Evolutionary conservation across 2,113 vertebrate genomes (phyloP), one percentile per base, ranked within the genome.

Genomic region (Choloepus hoffmanni): DNA sequence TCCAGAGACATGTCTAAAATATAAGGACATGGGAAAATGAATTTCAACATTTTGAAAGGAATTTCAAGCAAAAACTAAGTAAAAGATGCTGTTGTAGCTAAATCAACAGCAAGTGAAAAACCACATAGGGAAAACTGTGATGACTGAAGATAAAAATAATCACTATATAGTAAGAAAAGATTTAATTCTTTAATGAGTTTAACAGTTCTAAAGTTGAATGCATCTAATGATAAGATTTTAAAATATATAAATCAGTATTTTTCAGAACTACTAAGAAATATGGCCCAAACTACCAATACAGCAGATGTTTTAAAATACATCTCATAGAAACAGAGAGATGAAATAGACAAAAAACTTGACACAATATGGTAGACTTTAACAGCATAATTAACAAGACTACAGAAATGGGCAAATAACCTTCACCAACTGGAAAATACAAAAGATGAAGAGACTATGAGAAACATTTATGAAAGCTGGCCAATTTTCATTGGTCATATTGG

Each of bases 221-320:
- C 3, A 67, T 1, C 8, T 79, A 12, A 72, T 81, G 28, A 53
- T 91, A 45, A 33, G 65, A 72, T 7, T 73, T 90, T 68, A 73
- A 53, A 62, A 36, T 70, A 88, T 90, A 90, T 77, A 93, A 89
- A 58, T 16, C 13, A 6, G 88, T 72, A 45, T 65, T 65, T 89
- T 1, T 4, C 7, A 85, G 2, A 89, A 78, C 43, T 58, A 89
- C 36, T 84, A 89, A 6, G 5, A 91, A 81, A 77, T 81, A 0
- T 40, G 26, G 7, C 3, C 23, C 62, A 72, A 55, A 68, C 1
- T 55, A 86, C 10, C 55, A 40, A 82, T 19, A 84, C 50, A 82
- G 0, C 90, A 30, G 6, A 1, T 58, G 21, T 2, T 77, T 55
- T 95, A 21, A 26, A 77, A 33, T 9, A 77, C 6, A 2, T 33